A percentile compares a stretch with the other conserved stretches of the same genome.
These are phyloP conservation scores for Temnothorax nylanderi DNA, from an alignment of 1,140 invertebrate genomes.

Conservation along the genomic window DNA sequence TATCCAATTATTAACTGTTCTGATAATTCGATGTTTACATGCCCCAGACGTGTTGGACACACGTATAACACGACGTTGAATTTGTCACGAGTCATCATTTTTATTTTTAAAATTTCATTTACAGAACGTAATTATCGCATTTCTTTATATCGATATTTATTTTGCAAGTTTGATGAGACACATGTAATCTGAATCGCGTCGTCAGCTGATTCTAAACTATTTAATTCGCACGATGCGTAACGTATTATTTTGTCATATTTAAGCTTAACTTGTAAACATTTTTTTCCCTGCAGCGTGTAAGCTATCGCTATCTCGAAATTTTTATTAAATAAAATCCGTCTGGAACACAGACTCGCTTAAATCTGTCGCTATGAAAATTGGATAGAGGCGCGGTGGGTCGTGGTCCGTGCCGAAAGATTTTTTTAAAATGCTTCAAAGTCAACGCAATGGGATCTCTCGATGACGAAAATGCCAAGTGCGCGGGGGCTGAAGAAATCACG, in stretches of 20 bases:
- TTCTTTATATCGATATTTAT: background rate
- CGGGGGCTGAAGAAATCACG: constrained; percentile 65
- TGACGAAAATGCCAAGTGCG: constrained; percentile 17
- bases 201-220: background rate
- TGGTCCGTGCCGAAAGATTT: background rate
- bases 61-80: background rate
- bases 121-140: background rate
- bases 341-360: background rate
- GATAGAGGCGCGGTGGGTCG: too few species aligned
- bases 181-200: background rate
- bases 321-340: background rate
- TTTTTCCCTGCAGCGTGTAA: background rate
- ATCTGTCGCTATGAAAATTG: constrained; percentile 1
- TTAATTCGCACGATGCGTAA: background rate
- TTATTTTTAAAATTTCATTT: background rate
- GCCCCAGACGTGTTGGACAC: background rate
- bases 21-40: background rate
- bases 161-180: background rate
- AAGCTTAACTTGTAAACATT: background rate
- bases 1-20: background rate
- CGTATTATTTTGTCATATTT: background rate
- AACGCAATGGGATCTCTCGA: background rate
- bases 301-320: background rate
- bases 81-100: constrained; percentile 3
- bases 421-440: constrained; percentile 8